A percentile compares a stretch with the other conserved stretches of the same genome.
Evolutionary conservation across 2,888 invertebrate genomes (phyloP).

Genomic region (Stenurella melanura): DNA sequence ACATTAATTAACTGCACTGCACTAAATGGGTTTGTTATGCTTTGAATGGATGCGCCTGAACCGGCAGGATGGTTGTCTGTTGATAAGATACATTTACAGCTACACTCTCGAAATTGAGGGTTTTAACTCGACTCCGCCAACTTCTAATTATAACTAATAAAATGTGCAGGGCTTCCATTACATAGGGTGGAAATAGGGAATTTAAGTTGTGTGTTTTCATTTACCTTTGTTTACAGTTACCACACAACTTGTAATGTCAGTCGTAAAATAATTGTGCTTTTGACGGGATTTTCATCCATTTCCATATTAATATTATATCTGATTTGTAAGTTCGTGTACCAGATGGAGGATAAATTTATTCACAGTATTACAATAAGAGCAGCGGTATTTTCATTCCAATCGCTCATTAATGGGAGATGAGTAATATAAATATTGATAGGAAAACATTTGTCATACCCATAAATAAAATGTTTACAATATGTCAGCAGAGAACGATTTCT

Average conservation of each 20-base stretch:
- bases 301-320: not conserved
- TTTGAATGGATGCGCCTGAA: conserved; percentile 58
- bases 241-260: not conserved
- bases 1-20: conserved; percentile 61
- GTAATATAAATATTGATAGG: too few relatives aligned
- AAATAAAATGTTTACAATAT: too few relatives aligned
- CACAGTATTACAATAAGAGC: too few relatives aligned
- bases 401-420: too few relatives aligned
- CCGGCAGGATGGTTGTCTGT: conserved; percentile 58
- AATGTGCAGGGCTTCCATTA: conserved; percentile 33
- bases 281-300: not conserved
- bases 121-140: conserved; percentile 46
- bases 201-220: conserved; percentile 3
- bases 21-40: conserved; percentile 60
- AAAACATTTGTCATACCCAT: too few relatives aligned
- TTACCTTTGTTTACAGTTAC: not conserved
- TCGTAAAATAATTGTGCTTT: not conserved
- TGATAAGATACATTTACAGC: conserved; percentile 59
- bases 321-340: too few relatives aligned
- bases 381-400: too few relatives aligned
- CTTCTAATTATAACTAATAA: conserved; percentile 51
- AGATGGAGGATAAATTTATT: too few relatives aligned
- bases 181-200: not conserved
- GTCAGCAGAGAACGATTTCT: too few relatives aligned
- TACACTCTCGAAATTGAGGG: conserved; percentile 43